Conservation (phyloP, 64 coral and sea anemone species). For the Pocillopora damicornis region DNA sequence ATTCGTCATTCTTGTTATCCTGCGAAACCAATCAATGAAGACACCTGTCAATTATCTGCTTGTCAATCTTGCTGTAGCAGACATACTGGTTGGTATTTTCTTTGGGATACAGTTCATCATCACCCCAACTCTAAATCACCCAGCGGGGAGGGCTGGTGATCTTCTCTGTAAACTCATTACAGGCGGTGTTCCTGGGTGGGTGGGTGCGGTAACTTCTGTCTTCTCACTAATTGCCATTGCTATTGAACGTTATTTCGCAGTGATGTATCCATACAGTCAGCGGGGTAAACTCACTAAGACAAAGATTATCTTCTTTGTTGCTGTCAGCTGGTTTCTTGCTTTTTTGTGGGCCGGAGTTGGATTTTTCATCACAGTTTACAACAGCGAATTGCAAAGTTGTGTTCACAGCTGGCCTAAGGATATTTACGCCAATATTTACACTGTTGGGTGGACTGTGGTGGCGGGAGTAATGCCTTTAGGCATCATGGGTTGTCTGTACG, state of each 20-base stretch:
- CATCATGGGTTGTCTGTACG: conserved; percentile 12
- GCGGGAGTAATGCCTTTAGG: not conserved
- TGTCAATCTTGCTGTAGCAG: conserved; percentile 30
- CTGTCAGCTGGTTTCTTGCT: not conserved
- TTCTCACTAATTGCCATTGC: conserved; percentile 38
- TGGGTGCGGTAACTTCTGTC: conserved; percentile 31
- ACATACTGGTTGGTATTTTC: conserved; percentile 11
- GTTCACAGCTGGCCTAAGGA: not conserved
- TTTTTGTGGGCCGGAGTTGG: not conserved
- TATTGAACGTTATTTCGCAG: conserved; percentile 37
- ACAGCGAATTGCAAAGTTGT: not conserved
- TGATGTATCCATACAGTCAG: conserved; percentile 3
- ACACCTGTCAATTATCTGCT: conserved; percentile 41
- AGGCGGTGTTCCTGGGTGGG: conserved; percentile 23
- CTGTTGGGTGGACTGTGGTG: not conserved
- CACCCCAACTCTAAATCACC: not conserved
- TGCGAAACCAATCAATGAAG: conserved; percentile 17
- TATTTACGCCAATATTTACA: not conserved
- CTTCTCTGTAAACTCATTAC: conserved; percentile 34
- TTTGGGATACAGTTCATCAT: conserved; percentile 6
- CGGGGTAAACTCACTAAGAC: not conserved
- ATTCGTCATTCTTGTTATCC: conserved; percentile 24
- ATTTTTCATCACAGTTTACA: not conserved
- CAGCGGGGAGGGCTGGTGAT: conserved; percentile 3
- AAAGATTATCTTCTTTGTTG: not conserved